phyloP scores from a whole-genome alignment of 2,888 invertebrate genomes.

The Hylaea fasciaria region DNA sequence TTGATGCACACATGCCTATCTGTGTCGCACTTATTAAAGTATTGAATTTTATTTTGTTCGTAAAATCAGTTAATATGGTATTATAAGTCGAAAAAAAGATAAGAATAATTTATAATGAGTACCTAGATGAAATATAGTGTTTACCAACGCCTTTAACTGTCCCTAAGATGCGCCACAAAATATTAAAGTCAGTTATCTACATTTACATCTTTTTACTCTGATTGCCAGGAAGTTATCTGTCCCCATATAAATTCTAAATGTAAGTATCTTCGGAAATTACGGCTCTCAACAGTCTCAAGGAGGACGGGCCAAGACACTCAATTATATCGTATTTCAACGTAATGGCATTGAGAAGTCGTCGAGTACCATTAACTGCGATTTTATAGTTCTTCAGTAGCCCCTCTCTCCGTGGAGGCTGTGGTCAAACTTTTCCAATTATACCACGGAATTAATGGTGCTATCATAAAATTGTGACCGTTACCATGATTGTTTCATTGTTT shows the following conservation, averaged over 20 bases:
- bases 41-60: no score
- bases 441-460: conserved; percentile 63
- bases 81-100: no score
- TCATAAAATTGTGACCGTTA: conserved; percentile 59
- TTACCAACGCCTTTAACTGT: no score
- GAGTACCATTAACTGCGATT: conserved; percentile 66
- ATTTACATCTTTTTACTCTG: conserved; percentile 26
- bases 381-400: conserved; percentile 68
- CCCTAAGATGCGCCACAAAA: not conserved
- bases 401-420: conserved; percentile 48
- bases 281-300: conserved; percentile 43
- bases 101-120: no score
- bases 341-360: conserved; percentile 72
- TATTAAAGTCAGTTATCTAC: not conserved
- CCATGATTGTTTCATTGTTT: conserved; percentile 50
- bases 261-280: conserved; percentile 27
- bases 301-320: conserved; percentile 54
- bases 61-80: no score
- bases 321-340: conserved; percentile 66
- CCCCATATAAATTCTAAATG: conserved; percentile 33
- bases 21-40: no score
- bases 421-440: conserved; percentile 72
- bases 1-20: no score
- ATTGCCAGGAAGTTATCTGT: conserved; percentile 23
- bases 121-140: no score